A percentile compares a stretch with the other conserved stretches of the same genome.
Conservation (phyloP, 2,113 vertebrate genomes). For the Casuarius casuarius region DNA sequence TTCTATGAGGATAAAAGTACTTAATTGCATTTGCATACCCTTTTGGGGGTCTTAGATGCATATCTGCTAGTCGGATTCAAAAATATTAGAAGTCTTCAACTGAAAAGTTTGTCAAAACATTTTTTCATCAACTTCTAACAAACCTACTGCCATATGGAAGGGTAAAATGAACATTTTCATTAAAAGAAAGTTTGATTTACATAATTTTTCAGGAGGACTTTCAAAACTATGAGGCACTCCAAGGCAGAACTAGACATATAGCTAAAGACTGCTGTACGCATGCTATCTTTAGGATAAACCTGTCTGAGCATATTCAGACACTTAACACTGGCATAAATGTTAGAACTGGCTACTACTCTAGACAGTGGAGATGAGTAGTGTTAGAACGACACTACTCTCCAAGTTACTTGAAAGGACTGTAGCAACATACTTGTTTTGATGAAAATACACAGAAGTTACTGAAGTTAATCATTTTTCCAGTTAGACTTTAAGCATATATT, state of each 20-base stretch:
- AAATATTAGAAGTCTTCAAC: no score
- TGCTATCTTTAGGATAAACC: not conserved
- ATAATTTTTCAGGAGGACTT: not conserved
- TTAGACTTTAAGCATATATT: not conserved
- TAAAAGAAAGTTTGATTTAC: not conserved
- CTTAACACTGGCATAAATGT: fast-evolving
- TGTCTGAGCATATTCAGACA: not conserved
- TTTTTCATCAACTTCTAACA: not conserved
- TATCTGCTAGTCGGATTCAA: no score
- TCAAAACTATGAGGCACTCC: not conserved
- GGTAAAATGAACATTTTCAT: not conserved
- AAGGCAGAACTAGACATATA: fast-evolving
- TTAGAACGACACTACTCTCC: not conserved
- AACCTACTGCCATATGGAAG: not conserved
- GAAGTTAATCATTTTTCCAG: conserved; percentile 41
- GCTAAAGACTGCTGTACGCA: not conserved
- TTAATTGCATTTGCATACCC: not conserved
- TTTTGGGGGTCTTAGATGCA: not conserved
- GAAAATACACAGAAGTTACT: not conserved
- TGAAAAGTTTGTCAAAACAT: no score
- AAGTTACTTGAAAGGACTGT: not conserved
- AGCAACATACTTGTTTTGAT: conserved; percentile 20
- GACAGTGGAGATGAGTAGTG: no score
- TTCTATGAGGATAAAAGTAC: not conserved
- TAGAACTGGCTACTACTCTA: not conserved